Conservation (phyloP, 2,888 invertebrate species). For the Iphiclides podalirius region DNA sequence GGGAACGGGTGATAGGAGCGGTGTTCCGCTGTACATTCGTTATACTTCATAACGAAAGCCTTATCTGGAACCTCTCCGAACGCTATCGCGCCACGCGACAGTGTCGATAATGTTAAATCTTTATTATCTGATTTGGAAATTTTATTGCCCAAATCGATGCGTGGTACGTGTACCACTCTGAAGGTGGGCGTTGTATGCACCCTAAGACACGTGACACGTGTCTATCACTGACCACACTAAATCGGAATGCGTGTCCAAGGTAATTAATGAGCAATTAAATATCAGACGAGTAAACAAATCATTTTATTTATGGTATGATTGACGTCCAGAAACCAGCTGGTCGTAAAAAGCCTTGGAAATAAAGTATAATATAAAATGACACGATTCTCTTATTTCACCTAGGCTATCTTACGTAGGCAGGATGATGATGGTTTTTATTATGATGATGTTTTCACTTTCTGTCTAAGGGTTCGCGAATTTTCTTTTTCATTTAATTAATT, state of each 20-base stretch:
- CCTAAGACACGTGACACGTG: conserved; percentile 33
- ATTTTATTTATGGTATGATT: no score
- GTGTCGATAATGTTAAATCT: conserved; percentile 58
- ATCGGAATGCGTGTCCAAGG: conserved; percentile 24
- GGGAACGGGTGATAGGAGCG: neutral
- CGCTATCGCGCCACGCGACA: conserved; percentile 41
- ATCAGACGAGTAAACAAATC: no score
- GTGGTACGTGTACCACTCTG: conserved; percentile 31
- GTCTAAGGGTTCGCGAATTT: no score
- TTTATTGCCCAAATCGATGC: conserved; percentile 52
- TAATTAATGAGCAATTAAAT: no score
- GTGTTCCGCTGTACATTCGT: conserved; percentile 4
- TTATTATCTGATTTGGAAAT: conserved; percentile 59
- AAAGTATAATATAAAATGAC: no score
- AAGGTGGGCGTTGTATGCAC: conserved; percentile 50
- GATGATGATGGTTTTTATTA: no score
- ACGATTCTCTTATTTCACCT: no score
- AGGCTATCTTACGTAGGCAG: no score
- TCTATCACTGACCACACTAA: conserved; percentile 25
- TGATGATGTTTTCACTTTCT: no score
- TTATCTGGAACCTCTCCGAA: conserved; percentile 31
- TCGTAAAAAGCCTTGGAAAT: no score
- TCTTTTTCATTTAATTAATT: no score
- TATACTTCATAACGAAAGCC: conserved; percentile 24
- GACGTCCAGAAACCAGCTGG: no score